phyloP scores from a whole-genome alignment of 2,797 vertebrate genomes.

The Clarias pachynema region DNA sequence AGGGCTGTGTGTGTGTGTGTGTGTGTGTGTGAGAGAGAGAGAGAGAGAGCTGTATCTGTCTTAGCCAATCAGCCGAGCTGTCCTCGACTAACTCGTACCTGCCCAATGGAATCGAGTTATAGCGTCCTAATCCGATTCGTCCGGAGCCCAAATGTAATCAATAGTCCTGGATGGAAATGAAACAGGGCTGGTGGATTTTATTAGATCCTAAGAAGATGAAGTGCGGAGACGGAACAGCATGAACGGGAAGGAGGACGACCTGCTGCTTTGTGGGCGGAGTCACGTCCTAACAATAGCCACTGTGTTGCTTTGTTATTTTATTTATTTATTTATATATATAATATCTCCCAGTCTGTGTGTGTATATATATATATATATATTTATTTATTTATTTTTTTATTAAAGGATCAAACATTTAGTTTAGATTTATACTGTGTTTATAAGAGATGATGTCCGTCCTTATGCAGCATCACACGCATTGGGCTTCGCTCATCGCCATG shows the following conservation, averaged over 20 bases:
- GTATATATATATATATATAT: too few relatives aligned
- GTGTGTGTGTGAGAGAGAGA: not conserved
- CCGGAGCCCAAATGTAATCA: conserved; percentile 54
- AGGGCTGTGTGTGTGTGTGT: not conserved
- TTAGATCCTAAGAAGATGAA: conserved; percentile 49
- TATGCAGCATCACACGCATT: not conserved
- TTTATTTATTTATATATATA: too few relatives aligned
- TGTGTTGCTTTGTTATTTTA: not conserved
- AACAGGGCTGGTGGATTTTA: conserved; percentile 58
- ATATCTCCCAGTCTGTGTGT: too few relatives aligned
- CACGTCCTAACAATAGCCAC: not conserved
- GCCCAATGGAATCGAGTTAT: conserved; percentile 52
- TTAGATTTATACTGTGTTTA: not conserved
- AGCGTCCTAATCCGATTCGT: conserved; percentile 52
- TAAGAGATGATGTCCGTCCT: not conserved
- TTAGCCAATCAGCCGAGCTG: conserved; percentile 49
- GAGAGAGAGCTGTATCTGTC: conserved; percentile 25
- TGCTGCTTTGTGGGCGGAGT: not conserved
- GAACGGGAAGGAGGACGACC: conserved; percentile 13
- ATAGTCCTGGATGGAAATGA: conserved; percentile 58
- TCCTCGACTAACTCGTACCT: conserved; percentile 51
- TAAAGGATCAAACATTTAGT: not conserved
- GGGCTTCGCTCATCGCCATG: not conserved
- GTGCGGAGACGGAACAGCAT: conserved; percentile 9
- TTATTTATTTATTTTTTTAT: not conserved